Percentiles rank a stretch among this genome's conserved stretches.
Conservation (phyloP, 2,113 vertebrate genomes). For the Pomatorhinus ruficollis region DNA sequence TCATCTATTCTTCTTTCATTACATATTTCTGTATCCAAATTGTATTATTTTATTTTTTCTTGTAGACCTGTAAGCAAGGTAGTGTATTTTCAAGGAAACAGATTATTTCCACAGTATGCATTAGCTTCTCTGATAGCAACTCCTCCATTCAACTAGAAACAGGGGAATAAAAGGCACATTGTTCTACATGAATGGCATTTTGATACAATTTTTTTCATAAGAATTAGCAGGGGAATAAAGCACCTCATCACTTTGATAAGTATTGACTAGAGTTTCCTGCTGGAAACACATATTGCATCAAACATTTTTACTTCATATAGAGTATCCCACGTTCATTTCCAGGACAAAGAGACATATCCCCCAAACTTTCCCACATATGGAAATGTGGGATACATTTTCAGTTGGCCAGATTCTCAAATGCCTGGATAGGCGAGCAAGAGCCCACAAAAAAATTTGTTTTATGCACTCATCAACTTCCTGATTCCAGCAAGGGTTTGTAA, state of each 20-base stretch:
- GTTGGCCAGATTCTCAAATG: not conserved
- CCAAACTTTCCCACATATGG: constrained; percentile 2
- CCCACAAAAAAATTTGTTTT: not conserved
- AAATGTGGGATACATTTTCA: constrained; percentile 16
- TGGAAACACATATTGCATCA: not conserved
- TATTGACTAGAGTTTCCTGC: constrained; percentile 31
- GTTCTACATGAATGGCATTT: not conserved
- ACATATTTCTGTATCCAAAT: not conserved
- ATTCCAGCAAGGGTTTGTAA: not conserved
- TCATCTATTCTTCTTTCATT: not conserved
- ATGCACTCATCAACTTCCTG: not conserved
- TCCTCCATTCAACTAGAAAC: not conserved
- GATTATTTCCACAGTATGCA: not conserved
- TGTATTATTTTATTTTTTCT: not conserved
- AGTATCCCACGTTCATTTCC: not conserved
- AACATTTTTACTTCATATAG: not conserved
- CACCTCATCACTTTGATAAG: constrained; percentile 5
- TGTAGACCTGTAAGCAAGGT: not conserved
- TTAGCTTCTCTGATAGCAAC: not conserved
- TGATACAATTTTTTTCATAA: not conserved
- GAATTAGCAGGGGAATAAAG: constrained; percentile 11
- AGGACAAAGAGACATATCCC: not conserved
- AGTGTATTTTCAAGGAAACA: not conserved
- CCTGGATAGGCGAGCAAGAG: not conserved
- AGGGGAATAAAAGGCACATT: not conserved